Percentiles rank a stretch among this genome's conserved stretches.
Conservation (phyloP, 2,113 vertebrate species). For the Anarhynchus alexandrinus region DNA sequence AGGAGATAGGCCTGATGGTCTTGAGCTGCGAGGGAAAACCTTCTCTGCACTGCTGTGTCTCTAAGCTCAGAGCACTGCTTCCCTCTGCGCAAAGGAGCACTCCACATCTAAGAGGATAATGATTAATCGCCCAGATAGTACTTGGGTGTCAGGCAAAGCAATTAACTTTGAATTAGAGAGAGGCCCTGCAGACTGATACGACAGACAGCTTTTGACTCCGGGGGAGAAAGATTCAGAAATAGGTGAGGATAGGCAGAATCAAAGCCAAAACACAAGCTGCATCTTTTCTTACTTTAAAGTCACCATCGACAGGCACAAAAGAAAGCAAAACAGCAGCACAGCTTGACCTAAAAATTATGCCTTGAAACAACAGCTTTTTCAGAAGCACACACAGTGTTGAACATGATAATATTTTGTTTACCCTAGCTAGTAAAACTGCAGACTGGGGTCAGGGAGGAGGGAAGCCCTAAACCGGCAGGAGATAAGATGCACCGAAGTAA, state of each 20-base stretch:
- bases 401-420: neutral
- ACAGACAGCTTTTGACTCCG: neutral
- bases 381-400: neutral
- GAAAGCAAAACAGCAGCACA: neutral
- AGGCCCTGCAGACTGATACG: neutral
- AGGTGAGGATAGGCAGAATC: neutral
- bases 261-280: neutral
- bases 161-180: conserved; percentile 21
- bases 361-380: neutral
- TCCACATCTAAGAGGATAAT: conserved; percentile 8
- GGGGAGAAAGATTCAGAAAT: neutral
- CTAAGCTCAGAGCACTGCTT: neutral
- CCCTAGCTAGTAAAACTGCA: neutral
- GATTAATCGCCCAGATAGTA: conserved; percentile 1
- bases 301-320: neutral
- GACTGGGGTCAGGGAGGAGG: neutral
- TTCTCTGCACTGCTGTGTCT: accelerated
- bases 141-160: neutral
- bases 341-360: neutral
- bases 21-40: neutral
- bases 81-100: neutral
- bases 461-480: neutral
- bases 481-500: neutral
- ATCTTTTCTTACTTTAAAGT: neutral
- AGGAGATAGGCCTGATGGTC: neutral